phyloP scores from a whole-genome alignment of 1,140 invertebrate genomes.

The Drosophila ficusphila region DNA sequence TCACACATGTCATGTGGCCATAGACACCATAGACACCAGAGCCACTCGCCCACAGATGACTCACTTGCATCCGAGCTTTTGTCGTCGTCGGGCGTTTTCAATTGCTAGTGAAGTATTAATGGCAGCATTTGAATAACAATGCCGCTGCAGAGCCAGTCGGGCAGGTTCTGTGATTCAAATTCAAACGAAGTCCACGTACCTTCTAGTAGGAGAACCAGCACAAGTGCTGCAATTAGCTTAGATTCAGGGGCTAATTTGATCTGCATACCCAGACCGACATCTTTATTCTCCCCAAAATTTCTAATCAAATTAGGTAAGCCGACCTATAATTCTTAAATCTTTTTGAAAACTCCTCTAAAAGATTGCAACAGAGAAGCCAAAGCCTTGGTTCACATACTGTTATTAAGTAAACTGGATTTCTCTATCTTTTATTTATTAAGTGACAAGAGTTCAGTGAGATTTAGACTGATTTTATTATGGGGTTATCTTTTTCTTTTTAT shows the following conservation, averaged over 20 bases:
- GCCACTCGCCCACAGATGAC: background rate
- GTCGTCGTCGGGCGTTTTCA: constrained; percentile 43
- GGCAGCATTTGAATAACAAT: constrained; percentile 81
- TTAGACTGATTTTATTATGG: too few relatives aligned
- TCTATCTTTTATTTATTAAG: too few relatives aligned
- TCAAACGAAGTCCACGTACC: background rate
- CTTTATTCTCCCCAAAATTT: background rate
- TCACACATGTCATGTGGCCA: constrained; percentile 17
- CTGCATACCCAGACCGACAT: background rate
- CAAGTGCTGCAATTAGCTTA: background rate
- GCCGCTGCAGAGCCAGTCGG: constrained; percentile 15
- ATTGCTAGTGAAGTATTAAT: constrained; percentile 80
- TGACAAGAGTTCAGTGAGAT: background rate
- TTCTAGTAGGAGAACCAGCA: background rate
- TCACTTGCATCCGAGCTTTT: constrained; percentile 2
- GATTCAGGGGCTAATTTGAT: background rate
- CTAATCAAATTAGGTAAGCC: background rate
- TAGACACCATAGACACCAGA: too few relatives aligned
- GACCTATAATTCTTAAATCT: background rate
- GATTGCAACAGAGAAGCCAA: background rate
- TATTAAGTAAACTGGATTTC: too few relatives aligned
- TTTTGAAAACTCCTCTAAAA: background rate
- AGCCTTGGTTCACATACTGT: too few relatives aligned
- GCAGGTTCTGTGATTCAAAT: constrained; percentile 14
- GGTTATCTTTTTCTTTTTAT: too few relatives aligned